Evolutionary conservation across 2,113 vertebrate species (phyloP).

Genomic region (Rhegmatorhina hoffmannsi): DNA sequence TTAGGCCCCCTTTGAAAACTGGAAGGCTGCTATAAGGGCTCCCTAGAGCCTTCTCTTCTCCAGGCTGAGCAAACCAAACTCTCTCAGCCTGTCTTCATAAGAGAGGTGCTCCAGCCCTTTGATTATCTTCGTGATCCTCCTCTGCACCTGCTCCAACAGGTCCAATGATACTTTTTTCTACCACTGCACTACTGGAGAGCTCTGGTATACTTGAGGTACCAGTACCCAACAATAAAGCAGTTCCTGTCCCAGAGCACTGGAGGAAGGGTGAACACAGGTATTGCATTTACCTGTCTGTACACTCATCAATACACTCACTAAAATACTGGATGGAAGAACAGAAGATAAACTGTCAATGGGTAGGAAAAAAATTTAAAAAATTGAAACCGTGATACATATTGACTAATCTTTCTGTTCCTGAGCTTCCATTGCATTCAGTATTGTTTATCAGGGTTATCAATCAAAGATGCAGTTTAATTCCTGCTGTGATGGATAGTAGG

Average conservation of each 20-base stretch:
- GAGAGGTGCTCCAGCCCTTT: not conserved
- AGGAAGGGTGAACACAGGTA: no score
- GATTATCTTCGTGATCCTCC: not conserved
- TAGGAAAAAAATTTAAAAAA: not conserved
- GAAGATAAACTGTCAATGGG: not conserved
- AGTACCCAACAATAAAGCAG: not conserved
- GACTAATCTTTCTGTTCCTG: not conserved
- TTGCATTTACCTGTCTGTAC: not conserved
- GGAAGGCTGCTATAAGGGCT: not conserved
- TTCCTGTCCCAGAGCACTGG: not conserved
- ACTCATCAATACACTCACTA: not conserved
- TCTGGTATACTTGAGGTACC: not conserved
- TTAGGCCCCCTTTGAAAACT: not conserved
- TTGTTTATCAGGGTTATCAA: not conserved
- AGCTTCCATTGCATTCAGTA: not conserved
- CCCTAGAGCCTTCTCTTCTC: not conserved
- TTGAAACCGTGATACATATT: not conserved
- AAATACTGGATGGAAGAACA: not conserved
- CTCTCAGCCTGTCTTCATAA: not conserved
- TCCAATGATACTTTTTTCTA: not conserved
- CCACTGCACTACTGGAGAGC: not conserved
- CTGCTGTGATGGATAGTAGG: not conserved
- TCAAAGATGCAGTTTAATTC: not conserved
- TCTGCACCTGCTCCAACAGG: not conserved
- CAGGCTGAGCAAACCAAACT: rapidly evolving